A percentile compares a stretch with the other conserved stretches of the same genome.
phyloP scores from a whole-genome alignment of 2,888 invertebrate species.

The Euclidia mi region DNA sequence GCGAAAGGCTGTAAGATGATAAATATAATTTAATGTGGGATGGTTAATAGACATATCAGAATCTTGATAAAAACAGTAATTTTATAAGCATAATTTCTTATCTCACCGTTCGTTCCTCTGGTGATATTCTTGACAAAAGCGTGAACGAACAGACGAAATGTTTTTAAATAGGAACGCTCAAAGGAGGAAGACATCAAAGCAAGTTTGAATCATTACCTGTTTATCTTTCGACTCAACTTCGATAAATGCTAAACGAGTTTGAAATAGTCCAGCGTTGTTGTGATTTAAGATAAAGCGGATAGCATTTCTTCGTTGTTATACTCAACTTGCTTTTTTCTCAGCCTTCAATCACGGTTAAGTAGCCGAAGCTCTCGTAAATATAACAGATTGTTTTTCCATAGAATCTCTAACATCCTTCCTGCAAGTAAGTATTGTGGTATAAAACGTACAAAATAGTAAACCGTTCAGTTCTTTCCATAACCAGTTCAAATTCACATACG shows the following conservation, averaged over 20 bases:
- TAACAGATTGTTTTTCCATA: constrained; percentile 48
- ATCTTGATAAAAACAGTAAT: no score
- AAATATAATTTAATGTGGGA: no score
- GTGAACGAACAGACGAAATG: no score
- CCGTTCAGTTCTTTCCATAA: constrained; percentile 43
- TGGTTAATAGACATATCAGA: no score
- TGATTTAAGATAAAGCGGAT: constrained; percentile 40
- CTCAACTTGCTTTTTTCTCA: constrained; percentile 39
- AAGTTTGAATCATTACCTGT: constrained; percentile 32
- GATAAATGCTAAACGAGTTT: constrained; percentile 45
- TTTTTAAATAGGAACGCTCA: not conserved
- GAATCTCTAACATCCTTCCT: constrained; percentile 41
- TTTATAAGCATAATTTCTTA: no score
- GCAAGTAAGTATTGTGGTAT: constrained; percentile 46
- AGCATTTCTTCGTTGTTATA: constrained; percentile 38
- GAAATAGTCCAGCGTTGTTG: constrained; percentile 27
- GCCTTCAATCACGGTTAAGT: constrained; percentile 53
- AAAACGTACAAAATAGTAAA: constrained; percentile 48
- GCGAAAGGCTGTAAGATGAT: no score
- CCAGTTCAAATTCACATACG: constrained; percentile 48
- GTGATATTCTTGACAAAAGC: no score
- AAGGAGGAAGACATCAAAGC: constrained; percentile 4
- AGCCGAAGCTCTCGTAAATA: constrained; percentile 48
- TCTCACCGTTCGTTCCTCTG: no score
- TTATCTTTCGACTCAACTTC: constrained; percentile 29